Conservation (phyloP, 2,888 invertebrate species). For the Caenorhabditis sp. region DNA sequence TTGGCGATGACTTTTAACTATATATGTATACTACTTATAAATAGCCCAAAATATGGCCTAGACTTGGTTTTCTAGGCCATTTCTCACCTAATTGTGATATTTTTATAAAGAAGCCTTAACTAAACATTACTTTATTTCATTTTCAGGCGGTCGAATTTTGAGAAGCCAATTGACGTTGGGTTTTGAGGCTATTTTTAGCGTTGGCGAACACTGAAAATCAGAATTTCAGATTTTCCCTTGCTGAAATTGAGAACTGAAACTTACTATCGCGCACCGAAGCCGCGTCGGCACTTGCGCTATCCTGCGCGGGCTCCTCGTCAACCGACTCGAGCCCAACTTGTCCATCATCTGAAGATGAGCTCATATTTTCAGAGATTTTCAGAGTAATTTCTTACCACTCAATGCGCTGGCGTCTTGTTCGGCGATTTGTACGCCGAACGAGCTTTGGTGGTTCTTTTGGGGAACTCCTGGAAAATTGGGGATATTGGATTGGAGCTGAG, state of each 20-base stretch:
- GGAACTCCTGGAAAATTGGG: not conserved
- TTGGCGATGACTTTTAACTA: slow-evolving; percentile 6
- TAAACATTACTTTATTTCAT: too few species aligned
- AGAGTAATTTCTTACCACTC: not conserved
- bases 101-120: too few species aligned
- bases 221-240: too few species aligned
- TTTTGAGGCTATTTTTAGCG: not conserved
- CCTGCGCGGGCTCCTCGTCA: not conserved
- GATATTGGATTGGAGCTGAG: too few species aligned
- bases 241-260: not conserved
- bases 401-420: not conserved
- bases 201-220: not conserved
- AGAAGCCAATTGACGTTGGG: not conserved
- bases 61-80: too few species aligned
- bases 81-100: slow-evolving; percentile 4
- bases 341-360: not conserved
- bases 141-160: not conserved
- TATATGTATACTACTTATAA: too few species aligned
- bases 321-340: not conserved
- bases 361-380: not conserved
- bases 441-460: not conserved
- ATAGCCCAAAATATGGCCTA: too few species aligned
- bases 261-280: not conserved
- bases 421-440: not conserved
- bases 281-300: not conserved